These are phyloP conservation scores for Pseudomyrmex gracilis DNA, from an alignment of 1,140 invertebrate species.

Conservation along the genomic window DNA sequence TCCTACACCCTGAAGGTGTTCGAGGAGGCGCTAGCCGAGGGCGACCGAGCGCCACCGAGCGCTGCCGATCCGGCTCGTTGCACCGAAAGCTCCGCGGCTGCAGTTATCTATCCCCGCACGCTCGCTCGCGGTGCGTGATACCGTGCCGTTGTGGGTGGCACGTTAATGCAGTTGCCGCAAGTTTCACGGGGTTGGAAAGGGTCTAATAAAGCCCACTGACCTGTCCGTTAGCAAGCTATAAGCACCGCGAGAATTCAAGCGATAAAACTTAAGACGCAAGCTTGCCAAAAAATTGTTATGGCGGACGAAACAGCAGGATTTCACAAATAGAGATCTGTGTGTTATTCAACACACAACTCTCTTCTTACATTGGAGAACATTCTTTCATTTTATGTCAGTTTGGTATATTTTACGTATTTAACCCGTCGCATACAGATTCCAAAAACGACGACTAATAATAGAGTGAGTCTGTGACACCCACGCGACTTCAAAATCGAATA, in stretches of 20 bases:
- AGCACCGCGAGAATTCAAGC: not conserved
- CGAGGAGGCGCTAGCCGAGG: constrained; percentile 66
- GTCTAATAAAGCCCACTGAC: constrained; percentile 23
- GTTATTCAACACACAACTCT: no score
- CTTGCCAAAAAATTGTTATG: no score
- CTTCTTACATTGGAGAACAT: no score
- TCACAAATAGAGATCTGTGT: no score
- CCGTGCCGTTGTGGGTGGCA: constrained; percentile 24
- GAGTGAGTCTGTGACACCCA: no score
- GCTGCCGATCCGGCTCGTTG: constrained; percentile 67
- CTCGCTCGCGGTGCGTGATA: constrained; percentile 33
- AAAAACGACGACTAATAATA: no score
- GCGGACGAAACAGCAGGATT: no score
- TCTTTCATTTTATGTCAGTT: no score
- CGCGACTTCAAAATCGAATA: no score
- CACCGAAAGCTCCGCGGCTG: constrained; percentile 63
- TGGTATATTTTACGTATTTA: no score
- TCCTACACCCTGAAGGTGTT: constrained; percentile 70
- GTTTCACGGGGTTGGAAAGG: not conserved
- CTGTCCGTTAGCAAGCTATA: not conserved
- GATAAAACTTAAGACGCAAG: no score
- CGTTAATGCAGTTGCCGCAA: constrained; percentile 36
- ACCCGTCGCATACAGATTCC: no score
- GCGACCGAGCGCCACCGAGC: constrained; percentile 66
- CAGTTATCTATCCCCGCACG: constrained; percentile 41